Conservation (phyloP, 2,113 vertebrate genomes). For the Carassius gibelio region DNA sequence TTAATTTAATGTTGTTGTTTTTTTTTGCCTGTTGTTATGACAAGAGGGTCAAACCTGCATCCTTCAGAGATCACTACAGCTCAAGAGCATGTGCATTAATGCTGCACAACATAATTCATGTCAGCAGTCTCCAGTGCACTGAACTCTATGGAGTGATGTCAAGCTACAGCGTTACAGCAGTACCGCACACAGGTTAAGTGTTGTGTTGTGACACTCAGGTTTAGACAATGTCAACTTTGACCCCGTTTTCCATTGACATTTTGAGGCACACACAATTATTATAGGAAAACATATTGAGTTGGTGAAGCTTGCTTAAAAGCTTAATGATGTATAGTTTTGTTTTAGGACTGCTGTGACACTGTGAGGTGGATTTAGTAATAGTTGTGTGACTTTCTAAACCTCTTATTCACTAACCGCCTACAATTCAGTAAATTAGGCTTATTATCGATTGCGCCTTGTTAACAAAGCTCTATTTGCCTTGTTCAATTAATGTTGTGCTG, state of each 20-base stretch:
- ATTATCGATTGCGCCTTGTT: not conserved
- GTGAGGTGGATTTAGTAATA: not conserved
- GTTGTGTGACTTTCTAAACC: not conserved
- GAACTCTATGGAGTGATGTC: not conserved
- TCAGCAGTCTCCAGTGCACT: not conserved
- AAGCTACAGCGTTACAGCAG: not conserved
- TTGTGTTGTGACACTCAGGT: not conserved
- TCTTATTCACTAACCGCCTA: not conserved
- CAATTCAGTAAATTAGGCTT: conserved; percentile 1
- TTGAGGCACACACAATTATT: not conserved
- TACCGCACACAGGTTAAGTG: conserved; percentile 1
- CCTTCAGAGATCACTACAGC: not conserved
- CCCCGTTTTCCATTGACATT: not conserved
- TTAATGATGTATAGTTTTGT: conserved; percentile 2
- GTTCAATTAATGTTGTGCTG: conserved; percentile 1
- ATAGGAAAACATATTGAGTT: conserved; percentile 1
- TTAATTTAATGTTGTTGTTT: not conserved
- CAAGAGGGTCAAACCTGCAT: not conserved
- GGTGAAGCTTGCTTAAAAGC: conserved; percentile 13
- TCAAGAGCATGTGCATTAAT: conserved; percentile 14
- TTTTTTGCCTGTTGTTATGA: not conserved
- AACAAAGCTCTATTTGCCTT: not conserved
- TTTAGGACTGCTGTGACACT: not conserved
- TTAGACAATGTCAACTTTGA: conserved; percentile 5
- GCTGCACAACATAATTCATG: not conserved